phyloP scores from a whole-genome alignment of 2,797 vertebrate genomes.

The Sternotherus odoratus region DNA sequence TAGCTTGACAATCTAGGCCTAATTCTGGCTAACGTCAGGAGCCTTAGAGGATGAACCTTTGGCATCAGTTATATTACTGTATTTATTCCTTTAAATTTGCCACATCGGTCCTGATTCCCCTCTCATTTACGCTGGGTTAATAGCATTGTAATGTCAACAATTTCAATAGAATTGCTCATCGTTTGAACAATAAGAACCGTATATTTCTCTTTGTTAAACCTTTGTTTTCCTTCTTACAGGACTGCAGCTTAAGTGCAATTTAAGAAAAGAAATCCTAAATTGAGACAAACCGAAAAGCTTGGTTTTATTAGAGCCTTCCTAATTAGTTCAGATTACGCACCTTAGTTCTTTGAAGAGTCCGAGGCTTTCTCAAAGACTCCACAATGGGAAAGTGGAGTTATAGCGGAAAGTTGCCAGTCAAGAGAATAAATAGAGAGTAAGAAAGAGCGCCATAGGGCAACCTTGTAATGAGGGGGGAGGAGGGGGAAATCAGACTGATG shows the following conservation, averaged over 20 bases:
- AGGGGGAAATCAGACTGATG: neutral
- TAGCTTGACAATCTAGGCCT: neutral
- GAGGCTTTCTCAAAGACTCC: neutral
- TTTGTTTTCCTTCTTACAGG: neutral
- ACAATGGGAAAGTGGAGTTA: neutral
- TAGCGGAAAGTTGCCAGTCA: neutral
- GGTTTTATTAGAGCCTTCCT: neutral
- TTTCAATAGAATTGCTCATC: neutral
- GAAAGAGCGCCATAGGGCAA: neutral
- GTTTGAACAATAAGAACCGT: neutral
- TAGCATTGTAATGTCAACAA: neutral
- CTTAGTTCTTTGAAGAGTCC: neutral
- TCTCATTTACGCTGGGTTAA: neutral
- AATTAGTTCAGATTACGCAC: neutral
- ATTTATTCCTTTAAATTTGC: neutral
- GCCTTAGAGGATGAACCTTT: neutral
- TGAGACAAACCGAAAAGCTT: neutral
- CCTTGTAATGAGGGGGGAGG: neutral
- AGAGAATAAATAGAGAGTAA: conserved; percentile 10
- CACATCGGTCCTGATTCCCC: neutral
- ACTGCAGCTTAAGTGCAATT: neutral
- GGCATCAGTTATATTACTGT: neutral
- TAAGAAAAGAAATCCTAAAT: neutral
- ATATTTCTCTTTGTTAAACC: neutral
- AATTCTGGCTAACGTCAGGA: neutral